Conservation (phyloP, 1,140 invertebrate genomes). For the Nymphalis io region DNA sequence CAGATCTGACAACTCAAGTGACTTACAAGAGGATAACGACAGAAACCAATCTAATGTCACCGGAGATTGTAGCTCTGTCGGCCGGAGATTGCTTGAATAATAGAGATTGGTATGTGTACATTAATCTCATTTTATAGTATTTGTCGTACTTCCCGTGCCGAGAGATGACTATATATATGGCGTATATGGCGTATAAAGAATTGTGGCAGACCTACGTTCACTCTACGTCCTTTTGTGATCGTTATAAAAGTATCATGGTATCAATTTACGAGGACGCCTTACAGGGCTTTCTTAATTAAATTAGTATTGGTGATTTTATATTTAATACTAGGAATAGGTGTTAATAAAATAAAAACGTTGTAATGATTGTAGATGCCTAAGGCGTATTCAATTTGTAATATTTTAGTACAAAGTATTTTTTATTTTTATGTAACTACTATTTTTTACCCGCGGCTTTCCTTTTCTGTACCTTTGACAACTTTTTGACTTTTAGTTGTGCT, state of each 20-base stretch:
- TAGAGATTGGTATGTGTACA: constrained; percentile 25
- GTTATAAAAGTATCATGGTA: background rate
- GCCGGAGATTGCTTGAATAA: constrained; percentile 31
- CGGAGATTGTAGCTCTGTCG: constrained; percentile 6
- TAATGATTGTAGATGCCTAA: too few relatives aligned
- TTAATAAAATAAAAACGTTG: too few relatives aligned
- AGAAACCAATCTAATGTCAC: constrained; percentile 30
- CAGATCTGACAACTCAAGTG: background rate
- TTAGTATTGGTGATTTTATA: background rate
- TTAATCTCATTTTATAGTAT: constrained; percentile 37
- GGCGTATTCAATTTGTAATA: too few relatives aligned
- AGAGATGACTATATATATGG: background rate
- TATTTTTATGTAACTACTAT: too few relatives aligned
- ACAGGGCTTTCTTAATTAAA: constrained; percentile 13
- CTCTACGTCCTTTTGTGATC: background rate
- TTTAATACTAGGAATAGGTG: too few relatives aligned
- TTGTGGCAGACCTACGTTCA: background rate
- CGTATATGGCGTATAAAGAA: background rate
- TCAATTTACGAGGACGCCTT: constrained; percentile 18
- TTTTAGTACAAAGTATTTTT: too few relatives aligned
- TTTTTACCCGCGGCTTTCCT: too few relatives aligned
- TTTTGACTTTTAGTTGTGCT: too few relatives aligned
- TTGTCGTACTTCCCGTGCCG: background rate
- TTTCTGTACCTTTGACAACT: too few relatives aligned
- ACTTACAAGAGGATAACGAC: constrained; percentile 18